Evolutionary conservation across 92 coral and sea anemone genomes (phyloP).

Genomic region (Zoanthus sociatus): DNA sequence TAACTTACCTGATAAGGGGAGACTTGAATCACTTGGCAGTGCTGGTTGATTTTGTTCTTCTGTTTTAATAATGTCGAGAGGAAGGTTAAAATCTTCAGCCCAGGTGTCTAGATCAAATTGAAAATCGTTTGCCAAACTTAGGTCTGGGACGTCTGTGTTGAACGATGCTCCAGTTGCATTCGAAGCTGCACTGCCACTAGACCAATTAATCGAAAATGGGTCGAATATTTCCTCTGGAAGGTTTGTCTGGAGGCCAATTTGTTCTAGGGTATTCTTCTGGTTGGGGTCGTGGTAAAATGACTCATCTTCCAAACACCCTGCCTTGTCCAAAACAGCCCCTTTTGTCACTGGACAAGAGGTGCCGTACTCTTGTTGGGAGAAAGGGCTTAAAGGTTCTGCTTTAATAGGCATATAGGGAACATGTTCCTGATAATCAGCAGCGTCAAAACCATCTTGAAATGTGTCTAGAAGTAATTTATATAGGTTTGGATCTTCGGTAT

Average conservation of each 20-base stretch:
- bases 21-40: conserved; percentile 61
- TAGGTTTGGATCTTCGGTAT: conserved; percentile 38
- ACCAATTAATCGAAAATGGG: conserved; percentile 78
- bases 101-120: conserved; percentile 67
- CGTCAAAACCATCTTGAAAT: conserved; percentile 67
- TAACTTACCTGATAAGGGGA: conserved; percentile 61
- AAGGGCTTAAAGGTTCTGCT: conserved; percentile 28
- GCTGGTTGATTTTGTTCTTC: conserved; percentile 31
- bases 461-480: conserved; percentile 52
- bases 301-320: conserved; percentile 41
- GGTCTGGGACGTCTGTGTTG: conserved; percentile 44
- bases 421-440: conserved; percentile 51
- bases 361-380: background rate
- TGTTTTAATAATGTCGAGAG: conserved; percentile 70
- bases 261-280: conserved; percentile 60
- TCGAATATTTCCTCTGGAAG: conserved; percentile 68
- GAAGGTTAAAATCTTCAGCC: conserved; percentile 64
- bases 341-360: conserved; percentile 18
- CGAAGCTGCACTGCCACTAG: conserved; percentile 15
- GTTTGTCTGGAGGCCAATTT: conserved; percentile 40
- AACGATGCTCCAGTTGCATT: conserved; percentile 55
- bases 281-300: conserved; percentile 32
- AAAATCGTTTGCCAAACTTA: conserved; percentile 36
- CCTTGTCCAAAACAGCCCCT: conserved; percentile 11
- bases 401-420: conserved; percentile 17